These are phyloP conservation scores for Escarpia spicata DNA, from an alignment of 2,888 invertebrate genomes.

Conservation along the genomic window DNA sequence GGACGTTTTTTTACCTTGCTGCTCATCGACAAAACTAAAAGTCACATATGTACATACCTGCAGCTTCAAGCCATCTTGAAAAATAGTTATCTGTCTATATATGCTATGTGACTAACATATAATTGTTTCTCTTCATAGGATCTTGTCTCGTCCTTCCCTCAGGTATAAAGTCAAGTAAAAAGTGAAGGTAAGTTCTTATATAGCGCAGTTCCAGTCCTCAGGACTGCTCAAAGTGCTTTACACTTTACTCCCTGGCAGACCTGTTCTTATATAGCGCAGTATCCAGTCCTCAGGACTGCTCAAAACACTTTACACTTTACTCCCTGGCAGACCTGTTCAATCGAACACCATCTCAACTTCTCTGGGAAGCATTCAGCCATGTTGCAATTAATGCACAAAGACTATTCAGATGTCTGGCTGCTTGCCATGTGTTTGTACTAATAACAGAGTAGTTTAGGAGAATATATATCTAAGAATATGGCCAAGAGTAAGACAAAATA, in stretches of 20 bases:
- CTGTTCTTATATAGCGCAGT: too few relatives aligned
- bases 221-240: too few relatives aligned
- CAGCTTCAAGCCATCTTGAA: background rate
- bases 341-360: too few relatives aligned
- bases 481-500: background rate
- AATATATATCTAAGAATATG: background rate
- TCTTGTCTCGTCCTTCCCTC: background rate
- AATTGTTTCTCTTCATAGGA: background rate
- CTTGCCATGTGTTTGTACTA: background rate
- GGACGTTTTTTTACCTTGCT: background rate
- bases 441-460: background rate
- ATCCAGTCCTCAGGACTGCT: too few relatives aligned
- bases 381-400: too few relatives aligned
- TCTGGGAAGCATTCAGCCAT: too few relatives aligned
- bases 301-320: too few relatives aligned
- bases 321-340: too few relatives aligned
- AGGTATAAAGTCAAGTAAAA: too few relatives aligned
- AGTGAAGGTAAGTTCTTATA: too few relatives aligned
- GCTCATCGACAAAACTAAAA: background rate
- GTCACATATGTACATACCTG: background rate
- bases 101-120: background rate
- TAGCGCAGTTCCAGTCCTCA: too few relatives aligned
- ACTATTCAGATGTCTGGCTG: background rate
- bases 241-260: too few relatives aligned
- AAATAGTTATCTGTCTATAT: background rate